Base-by-base conservation (phyloP, 2,888 invertebrate genomes). In the Camptogramma bilineatum region DNA sequence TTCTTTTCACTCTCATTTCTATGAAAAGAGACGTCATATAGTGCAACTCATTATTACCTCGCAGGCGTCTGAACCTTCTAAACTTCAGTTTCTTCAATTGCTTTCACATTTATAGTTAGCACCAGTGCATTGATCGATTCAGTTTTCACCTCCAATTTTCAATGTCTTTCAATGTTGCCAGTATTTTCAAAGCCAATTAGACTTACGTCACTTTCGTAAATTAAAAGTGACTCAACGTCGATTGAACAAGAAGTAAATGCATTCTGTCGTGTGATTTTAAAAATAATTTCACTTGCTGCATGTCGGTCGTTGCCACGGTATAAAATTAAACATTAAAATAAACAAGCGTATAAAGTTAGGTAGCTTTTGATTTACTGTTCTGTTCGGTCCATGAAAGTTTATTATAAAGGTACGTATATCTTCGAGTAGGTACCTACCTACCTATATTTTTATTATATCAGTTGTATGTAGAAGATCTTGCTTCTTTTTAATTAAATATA, bases 251-350 rank as follows among this genome's bases (percentile, higher is more conserved):
- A 68, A 70, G 69, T 68, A 73, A 75, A 70, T 73, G 68, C 64
- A 68, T 63, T 59, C 59, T 71, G 75, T 71, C 67, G 73, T 71
- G 66, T 72, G 72, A 72, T 72, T 72, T 73, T 75, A 72, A 73
- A 75, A 75, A 74, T 73, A 75, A 72, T 66, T 69, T 70, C 64
- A 66, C 68, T 63, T 69, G 67, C 68, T 69, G 67, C 62, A 69
- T 68, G 64, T 77, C 66, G 91, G 86, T 90, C 92, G 85, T 90
- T 90, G 92, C 75, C 91, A 81, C 80, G 77, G 86, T 85, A 84
- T 90, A 90, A 89, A 91, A 89, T 91, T 91, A 91, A 88, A 90
- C 91, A 84, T 87, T 88, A 86, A 88, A 87, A 90, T 85, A 91
- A 90, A 91, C 91, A 90, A 72, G 77, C 81, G 81, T 88, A 87